phyloP scores from a whole-genome alignment of 2,888 invertebrate genomes.

The Caenorhabditis zanzibari region DNA sequence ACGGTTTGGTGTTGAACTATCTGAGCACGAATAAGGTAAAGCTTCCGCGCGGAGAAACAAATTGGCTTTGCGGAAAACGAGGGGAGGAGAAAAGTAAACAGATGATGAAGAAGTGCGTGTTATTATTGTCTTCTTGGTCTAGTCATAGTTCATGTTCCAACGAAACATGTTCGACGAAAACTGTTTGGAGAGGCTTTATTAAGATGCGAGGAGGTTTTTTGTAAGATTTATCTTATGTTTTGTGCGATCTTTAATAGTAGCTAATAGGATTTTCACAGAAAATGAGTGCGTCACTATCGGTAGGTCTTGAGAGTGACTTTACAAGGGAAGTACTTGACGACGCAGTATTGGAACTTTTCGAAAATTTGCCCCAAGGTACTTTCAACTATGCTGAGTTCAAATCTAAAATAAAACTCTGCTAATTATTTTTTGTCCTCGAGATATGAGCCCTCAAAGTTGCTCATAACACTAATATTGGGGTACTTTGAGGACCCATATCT shows the following conservation, averaged over 20 bases:
- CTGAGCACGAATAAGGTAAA: slow-evolving; percentile 34
- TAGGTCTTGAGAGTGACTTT: too few species aligned
- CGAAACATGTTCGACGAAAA: slow-evolving; percentile 36
- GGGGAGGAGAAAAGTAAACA: slow-evolving; percentile 18
- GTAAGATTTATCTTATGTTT: not conserved
- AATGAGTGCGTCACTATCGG: not conserved
- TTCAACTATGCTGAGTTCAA: too few species aligned
- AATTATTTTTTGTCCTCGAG: too few species aligned
- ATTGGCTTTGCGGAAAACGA: slow-evolving; percentile 25
- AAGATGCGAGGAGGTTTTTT: slow-evolving; percentile 2
- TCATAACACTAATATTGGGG: too few species aligned
- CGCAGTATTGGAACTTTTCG: too few species aligned
- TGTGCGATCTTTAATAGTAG: not conserved
- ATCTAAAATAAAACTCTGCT: too few species aligned
- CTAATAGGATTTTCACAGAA: not conserved
- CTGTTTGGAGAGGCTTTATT: not conserved
- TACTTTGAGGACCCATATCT: too few species aligned
- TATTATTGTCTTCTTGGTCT: slow-evolving; percentile 12
- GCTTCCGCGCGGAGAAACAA: slow-evolving; percentile 57
- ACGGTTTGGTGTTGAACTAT: slow-evolving; percentile 56
- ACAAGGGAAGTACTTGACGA: too few species aligned
- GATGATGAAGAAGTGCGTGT: slow-evolving; percentile 6
- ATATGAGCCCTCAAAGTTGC: too few species aligned
- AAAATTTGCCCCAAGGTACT: too few species aligned
- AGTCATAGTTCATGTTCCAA: slow-evolving; percentile 32